Conservation (phyloP, 2,797 vertebrate genomes). For the Pristis pectinata region DNA sequence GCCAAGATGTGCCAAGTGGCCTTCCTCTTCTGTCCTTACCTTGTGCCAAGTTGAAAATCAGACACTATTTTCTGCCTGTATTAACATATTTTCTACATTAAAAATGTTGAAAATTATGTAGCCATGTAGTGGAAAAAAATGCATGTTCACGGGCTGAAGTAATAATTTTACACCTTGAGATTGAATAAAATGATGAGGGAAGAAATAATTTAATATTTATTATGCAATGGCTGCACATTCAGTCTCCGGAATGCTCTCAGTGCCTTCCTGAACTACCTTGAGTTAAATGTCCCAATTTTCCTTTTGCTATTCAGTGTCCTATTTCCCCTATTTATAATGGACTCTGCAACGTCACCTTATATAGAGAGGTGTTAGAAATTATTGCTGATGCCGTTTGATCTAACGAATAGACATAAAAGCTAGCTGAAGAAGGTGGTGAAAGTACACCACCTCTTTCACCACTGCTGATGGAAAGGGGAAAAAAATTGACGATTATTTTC, state of each 20-base stretch:
- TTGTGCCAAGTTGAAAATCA: neutral
- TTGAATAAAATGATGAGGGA: neutral
- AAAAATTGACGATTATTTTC: neutral
- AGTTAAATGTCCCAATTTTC: neutral
- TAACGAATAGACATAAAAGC: neutral
- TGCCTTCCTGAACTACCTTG: neutral
- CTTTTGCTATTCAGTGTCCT: neutral
- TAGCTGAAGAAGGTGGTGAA: neutral
- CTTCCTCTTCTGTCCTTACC: neutral
- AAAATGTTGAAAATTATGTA: neutral
- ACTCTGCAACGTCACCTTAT: neutral
- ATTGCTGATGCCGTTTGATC: neutral
- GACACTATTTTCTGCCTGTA: neutral
- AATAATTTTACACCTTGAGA: neutral
- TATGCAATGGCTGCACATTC: neutral
- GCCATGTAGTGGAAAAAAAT: neutral
- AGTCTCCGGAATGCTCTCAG: neutral
- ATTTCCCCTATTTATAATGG: neutral
- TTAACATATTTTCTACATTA: neutral
- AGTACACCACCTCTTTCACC: neutral
- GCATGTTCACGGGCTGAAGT: neutral
- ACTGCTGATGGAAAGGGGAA: too few relatives aligned
- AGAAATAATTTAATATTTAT: neutral
- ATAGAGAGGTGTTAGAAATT: neutral
- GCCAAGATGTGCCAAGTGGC: neutral